A percentile compares a stretch with the other conserved stretches of the same genome.
These are phyloP conservation scores for Amphibalanus amphitrite DNA, from an alignment of 1,140 invertebrate genomes.

Conservation along the genomic window DNA sequence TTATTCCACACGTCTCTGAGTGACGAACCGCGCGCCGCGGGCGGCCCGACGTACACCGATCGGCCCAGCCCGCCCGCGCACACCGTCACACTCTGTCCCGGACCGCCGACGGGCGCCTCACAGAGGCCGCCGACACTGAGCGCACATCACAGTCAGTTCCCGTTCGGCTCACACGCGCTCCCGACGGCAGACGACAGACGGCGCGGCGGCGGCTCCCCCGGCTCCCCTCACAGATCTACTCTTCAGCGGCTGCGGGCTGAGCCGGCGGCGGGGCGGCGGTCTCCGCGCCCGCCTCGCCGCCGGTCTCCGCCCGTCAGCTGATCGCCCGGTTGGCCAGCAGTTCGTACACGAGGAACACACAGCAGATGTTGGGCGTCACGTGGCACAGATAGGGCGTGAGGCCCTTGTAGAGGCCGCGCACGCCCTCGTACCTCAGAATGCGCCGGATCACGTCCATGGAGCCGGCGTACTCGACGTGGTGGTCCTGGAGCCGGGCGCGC, in stretches of 20 bases:
- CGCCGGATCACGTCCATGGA: constrained; percentile 66
- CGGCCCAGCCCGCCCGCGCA: no score
- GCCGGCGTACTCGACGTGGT: constrained; percentile 70
- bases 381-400: constrained; percentile 80
- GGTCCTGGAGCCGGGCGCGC: constrained; percentile 87
- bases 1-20: no score
- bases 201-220: background rate
- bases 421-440: constrained; percentile 81
- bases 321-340: background rate
- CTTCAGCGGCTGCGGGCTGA: background rate
- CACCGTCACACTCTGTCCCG: no score
- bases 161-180: no score
- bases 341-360: constrained; percentile 95
- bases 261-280: background rate
- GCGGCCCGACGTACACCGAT: background rate
- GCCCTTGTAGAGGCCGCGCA: constrained; percentile 91
- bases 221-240: no score
- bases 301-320: background rate
- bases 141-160: background rate
- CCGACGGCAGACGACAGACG: no score
- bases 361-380: constrained; percentile 91
- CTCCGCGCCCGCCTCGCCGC: background rate
- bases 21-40: no score
- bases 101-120: no score
- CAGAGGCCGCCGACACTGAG: no score